Base-by-base conservation (phyloP, 1,140 invertebrate genomes). In the Drosophila triauraria region DNA sequence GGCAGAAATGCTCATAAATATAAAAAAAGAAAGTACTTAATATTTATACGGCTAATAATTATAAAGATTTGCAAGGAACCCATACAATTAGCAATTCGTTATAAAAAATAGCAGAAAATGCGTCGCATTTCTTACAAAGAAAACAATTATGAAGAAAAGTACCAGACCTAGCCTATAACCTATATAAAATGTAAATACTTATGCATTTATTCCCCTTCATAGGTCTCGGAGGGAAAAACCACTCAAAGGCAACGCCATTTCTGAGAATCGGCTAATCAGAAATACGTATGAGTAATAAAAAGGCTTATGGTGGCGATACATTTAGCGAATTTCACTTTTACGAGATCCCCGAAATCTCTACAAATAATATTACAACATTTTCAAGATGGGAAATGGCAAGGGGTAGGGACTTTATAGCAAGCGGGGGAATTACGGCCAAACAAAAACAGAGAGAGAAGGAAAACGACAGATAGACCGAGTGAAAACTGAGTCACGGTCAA, bases 401-500 rank as follows among this genome's bases (percentile, higher is more conserved):
- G 13, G 23, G 25, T 15, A 27, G 47, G 30, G n/a, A 51, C 47
- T 13, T 13, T 62, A 35, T 25, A 30, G 32, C 10, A 20, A 23
- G 32, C 15, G 8, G 30, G 47, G 60, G 62, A 75, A 62, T 63
- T 69, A 59, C 47, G 32, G 53, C 13, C 74, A 43, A 50, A 27
- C 56, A 42, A 48, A 56, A 40, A 46, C 27, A 46, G 43, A 50
- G 67, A 60, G 32, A 40, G 32, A 54, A 10, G 9, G 32, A 30
- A 20, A 42, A 48, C 43, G 4, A 32, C 38, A 43, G 56, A 67
- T 54, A 58, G 63, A 43, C 50, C 46, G 25, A 30, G 40, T 17
- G 35, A 65, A 76, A 86, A 72, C 76, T 87, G 80, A 82, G 83
- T 86, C 83, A 86, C 64, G 83, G 83, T 76, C 83, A 87, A 69